Evolutionary conservation across 2,888 invertebrate species (phyloP).

Genomic region (Agrotis ipsilon): DNA sequence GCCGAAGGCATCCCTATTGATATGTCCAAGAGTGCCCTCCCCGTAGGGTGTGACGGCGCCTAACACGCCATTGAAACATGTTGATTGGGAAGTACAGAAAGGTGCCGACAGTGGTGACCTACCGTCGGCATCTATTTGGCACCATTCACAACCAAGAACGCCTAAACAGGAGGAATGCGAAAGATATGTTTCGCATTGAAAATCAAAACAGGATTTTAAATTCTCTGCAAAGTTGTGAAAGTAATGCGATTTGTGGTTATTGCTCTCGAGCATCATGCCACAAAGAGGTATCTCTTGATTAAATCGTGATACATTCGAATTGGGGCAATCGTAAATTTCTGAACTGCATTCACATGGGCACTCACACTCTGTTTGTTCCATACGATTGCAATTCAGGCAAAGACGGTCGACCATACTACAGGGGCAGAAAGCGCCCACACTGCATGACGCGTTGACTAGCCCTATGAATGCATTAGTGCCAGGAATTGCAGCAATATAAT

Average conservation of each 20-base stretch:
- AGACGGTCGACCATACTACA: constrained; percentile 97
- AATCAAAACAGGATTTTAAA: constrained; percentile 92
- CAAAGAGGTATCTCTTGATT: constrained; percentile 84
- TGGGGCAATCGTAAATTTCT: constrained; percentile 83
- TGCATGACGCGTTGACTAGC: constrained; percentile 96
- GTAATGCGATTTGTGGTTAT: constrained; percentile 88
- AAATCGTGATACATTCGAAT: constrained; percentile 76
- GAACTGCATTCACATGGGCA: constrained; percentile 98
- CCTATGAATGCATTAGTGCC: constrained; percentile 97
- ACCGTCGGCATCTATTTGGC: constrained; percentile 95
- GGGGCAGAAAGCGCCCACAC: constrained; percentile 96
- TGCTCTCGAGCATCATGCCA: constrained; percentile 86
- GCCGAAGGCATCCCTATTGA: constrained; percentile 85
- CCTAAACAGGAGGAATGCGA: constrained; percentile 93
- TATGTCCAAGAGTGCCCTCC: constrained; percentile 92
- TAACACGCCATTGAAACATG: constrained; percentile 96
- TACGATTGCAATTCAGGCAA: constrained; percentile 97
- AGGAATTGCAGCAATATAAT: constrained; percentile 95
- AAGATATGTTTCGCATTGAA: constrained; percentile 93
- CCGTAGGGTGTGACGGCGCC: constrained; percentile 96
- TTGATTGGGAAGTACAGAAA: constrained; percentile 95
- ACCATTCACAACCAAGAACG: constrained; percentile 98
- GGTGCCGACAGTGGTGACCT: constrained; percentile 92
- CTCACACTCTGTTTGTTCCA: constrained; percentile 98
- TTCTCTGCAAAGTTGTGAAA: constrained; percentile 89